Conservation (phyloP, 2,797 vertebrate species). For the Dendrocincla fuliginosa region DNA sequence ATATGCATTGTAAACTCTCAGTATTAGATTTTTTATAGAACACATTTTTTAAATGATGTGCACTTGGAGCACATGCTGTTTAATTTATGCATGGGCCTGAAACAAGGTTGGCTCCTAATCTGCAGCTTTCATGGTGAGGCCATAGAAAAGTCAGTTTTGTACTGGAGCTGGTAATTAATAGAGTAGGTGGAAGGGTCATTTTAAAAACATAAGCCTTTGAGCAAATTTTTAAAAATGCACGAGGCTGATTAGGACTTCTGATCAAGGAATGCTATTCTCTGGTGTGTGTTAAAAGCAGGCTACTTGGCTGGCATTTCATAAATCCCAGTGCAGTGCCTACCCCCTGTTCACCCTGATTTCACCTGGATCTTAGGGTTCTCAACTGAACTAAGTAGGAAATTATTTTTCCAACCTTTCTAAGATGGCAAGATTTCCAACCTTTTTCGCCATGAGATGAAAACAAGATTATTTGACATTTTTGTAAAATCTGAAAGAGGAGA, state of each 20-base stretch:
- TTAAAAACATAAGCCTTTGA: constrained; percentile 44
- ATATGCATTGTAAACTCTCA: not conserved
- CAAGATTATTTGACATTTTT: not conserved
- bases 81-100: constrained; percentile 1
- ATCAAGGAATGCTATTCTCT: constrained; percentile 17
- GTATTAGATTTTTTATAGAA: not conserved
- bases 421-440: not conserved
- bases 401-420: not conserved
- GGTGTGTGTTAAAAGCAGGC: constrained; percentile 21
- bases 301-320: constrained; percentile 30
- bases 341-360: not conserved
- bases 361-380: not conserved
- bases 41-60: not conserved
- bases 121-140: constrained; percentile 25
- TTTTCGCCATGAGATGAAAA: constrained; percentile 5
- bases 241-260: constrained; percentile 14
- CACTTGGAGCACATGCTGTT: not conserved
- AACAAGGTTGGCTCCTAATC: constrained; percentile 31
- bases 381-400: not conserved
- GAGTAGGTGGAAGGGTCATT: constrained; percentile 57
- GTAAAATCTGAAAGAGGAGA: not conserved
- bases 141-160: constrained; percentile 20
- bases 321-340: not conserved
- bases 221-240: constrained; percentile 12
- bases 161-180: constrained; percentile 50